Evolutionary conservation across 2,113 vertebrate genomes (phyloP).

Genomic region (Odontophorus gujanensis): DNA sequence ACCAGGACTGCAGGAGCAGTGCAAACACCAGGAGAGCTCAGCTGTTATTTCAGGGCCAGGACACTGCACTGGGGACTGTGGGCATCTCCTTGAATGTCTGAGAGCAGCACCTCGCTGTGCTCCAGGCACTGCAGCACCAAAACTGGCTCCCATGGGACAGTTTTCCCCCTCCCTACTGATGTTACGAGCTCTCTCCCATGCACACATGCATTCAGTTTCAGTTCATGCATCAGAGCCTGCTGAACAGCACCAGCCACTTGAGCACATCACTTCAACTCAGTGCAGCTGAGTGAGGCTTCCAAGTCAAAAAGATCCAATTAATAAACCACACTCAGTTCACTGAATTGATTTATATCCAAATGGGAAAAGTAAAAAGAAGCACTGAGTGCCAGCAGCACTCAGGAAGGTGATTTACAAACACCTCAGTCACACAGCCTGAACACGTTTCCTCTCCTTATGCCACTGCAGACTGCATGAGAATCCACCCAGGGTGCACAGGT

Average conservation of each 20-base stretch:
- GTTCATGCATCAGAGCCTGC: background rate
- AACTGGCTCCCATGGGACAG: fast-evolving
- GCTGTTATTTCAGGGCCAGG: background rate
- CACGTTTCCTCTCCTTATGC: background rate
- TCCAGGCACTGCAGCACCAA: background rate
- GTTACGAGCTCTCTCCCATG: background rate
- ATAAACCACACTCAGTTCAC: background rate
- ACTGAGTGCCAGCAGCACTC: fast-evolving
- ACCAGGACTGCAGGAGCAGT: too few relatives aligned
- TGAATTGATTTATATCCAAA: background rate
- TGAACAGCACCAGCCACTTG: background rate
- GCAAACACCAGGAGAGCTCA: fast-evolving
- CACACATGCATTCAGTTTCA: fast-evolving
- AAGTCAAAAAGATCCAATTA: background rate
- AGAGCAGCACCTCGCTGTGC: background rate
- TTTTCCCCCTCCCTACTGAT: background rate
- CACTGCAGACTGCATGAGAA: background rate
- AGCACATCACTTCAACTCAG: background rate
- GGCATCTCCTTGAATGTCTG: background rate
- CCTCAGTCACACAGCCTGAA: background rate
- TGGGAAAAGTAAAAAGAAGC: background rate
- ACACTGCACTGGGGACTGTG: fast-evolving
- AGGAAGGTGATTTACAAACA: background rate
- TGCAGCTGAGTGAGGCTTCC: background rate
- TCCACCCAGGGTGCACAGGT: fast-evolving